phyloP scores from a whole-genome alignment of 2,888 invertebrate genomes.

The Parnassius apollo region DNA sequence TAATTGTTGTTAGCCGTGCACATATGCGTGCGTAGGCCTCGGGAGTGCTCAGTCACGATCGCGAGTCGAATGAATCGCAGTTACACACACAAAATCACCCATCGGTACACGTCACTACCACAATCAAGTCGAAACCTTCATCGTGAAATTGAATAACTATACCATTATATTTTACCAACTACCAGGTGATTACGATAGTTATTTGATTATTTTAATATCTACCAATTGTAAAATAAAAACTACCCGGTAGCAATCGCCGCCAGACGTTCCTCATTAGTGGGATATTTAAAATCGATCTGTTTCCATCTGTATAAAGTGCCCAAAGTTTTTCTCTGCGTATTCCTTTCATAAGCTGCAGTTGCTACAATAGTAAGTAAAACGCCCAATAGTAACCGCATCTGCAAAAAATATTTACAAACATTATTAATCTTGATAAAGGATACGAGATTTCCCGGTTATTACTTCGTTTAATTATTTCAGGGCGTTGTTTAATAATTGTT shows the following conservation, averaged over 20 bases:
- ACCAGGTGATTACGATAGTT: too few species aligned
- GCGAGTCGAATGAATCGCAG: too few species aligned
- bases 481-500: conserved; percentile 4
- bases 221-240: background rate
- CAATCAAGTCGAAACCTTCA: too few species aligned
- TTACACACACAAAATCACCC: too few species aligned
- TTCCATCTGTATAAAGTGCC: conserved; percentile 72
- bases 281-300: conserved; percentile 65
- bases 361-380: conserved; percentile 32
- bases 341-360: conserved; percentile 8
- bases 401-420: conserved; percentile 8
- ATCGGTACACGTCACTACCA: too few species aligned
- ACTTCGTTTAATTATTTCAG: background rate
- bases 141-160: too few species aligned
- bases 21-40: too few species aligned
- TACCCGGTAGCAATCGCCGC: conserved; percentile 58
- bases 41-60: too few species aligned
- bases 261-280: conserved; percentile 43
- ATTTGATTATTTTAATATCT: too few species aligned
- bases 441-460: background rate
- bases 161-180: too few species aligned
- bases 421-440: background rate
- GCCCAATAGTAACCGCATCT: conserved; percentile 37
- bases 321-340: conserved; percentile 44
- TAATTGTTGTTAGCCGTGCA: too few species aligned